phyloP scores from a whole-genome alignment of 2,113 vertebrate species.

The Triplophysa dalaica region DNA sequence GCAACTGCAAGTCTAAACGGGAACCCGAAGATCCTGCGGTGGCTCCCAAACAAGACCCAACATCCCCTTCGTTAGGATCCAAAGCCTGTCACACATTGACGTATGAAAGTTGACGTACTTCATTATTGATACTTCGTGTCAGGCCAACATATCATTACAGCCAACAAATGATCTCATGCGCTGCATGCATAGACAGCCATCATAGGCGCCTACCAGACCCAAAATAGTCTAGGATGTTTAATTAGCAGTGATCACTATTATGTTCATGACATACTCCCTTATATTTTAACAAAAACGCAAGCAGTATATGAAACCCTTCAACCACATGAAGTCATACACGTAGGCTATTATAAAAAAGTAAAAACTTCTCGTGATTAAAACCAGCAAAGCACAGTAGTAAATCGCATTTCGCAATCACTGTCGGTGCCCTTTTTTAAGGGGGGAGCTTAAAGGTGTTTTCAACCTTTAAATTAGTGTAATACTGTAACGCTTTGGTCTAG shows the following conservation, averaged over 20 bases:
- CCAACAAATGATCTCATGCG: not conserved
- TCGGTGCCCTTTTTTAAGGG: too few species aligned
- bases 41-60: constrained; percentile 18
- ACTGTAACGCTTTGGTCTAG: too few species aligned
- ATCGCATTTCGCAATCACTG: not conserved
- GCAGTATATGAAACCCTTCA: not conserved
- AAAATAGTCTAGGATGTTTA: too few species aligned
- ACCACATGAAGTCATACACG: not conserved
- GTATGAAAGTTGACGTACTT: not conserved
- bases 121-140: too few species aligned
- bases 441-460: too few species aligned
- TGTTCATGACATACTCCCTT: too few species aligned
- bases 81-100: constrained; percentile 28
- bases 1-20: constrained; percentile 67
- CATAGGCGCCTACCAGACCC: not conserved
- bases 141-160: not conserved
- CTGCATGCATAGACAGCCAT: not conserved
- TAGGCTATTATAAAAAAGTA: not conserved
- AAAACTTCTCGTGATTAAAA: not conserved
- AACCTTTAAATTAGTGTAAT: too few species aligned
- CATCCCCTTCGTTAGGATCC: constrained; percentile 20
- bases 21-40: not conserved
- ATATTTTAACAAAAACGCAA: too few species aligned
- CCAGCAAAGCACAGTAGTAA: not conserved
- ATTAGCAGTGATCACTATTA: too few species aligned